Evolutionary conservation across 2,113 vertebrate genomes (phyloP).

Genomic region (Tringa solitaria): DNA sequence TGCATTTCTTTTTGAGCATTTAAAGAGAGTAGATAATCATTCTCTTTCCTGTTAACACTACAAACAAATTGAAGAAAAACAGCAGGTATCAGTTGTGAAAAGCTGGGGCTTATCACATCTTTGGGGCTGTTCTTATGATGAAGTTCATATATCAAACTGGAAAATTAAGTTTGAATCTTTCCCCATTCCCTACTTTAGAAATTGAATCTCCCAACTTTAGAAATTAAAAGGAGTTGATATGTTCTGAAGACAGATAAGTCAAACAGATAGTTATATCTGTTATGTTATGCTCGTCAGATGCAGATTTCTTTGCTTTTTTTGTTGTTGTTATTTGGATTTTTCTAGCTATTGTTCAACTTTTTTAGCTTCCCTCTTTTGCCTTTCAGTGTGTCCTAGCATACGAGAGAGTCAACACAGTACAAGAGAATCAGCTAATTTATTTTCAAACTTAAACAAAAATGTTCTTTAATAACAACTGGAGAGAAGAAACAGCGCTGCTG

Average conservation of each 20-base stretch:
- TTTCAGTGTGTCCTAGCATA: background rate
- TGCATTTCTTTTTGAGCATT: background rate
- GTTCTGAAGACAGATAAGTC: background rate
- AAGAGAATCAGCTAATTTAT: conserved; percentile 11
- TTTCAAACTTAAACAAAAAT: conserved; percentile 30
- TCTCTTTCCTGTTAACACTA: background rate
- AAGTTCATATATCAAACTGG: background rate
- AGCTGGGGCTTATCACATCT: background rate
- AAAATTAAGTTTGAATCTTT: background rate
- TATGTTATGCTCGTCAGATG: background rate
- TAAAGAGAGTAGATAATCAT: background rate
- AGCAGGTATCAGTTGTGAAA: background rate
- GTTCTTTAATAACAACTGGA: conserved; percentile 26
- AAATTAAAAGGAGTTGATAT: background rate
- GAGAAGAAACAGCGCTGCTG: conserved; percentile 11
- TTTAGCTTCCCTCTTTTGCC: background rate
- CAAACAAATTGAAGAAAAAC: background rate
- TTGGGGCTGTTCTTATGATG: background rate
- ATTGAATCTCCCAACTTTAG: background rate
- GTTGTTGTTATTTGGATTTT: background rate
- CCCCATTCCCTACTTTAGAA: background rate
- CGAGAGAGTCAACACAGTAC: background rate
- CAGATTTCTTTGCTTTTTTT: background rate
- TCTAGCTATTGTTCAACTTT: background rate
- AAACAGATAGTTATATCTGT: background rate